These are phyloP conservation scores for Melipona quadrifasciata DNA, from an alignment of 1,140 invertebrate species.

Conservation along the genomic window DNA sequence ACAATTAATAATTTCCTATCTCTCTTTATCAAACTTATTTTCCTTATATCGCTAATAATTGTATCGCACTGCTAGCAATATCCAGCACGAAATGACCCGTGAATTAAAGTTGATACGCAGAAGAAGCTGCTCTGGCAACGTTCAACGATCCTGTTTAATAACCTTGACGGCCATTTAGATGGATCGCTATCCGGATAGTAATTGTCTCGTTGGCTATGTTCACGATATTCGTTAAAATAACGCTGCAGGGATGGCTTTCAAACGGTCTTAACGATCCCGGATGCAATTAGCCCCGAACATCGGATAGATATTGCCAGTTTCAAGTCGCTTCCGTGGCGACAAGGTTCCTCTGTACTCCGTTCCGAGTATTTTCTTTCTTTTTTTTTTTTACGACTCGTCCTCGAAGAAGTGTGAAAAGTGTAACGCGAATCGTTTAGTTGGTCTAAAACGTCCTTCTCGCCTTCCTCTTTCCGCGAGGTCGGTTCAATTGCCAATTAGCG, in stretches of 20 bases:
- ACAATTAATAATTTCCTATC: not conserved
- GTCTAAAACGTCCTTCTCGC: slow-evolving; percentile 34
- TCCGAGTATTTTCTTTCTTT: not conserved
- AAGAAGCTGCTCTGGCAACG: no score
- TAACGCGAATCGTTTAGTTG: slow-evolving; percentile 32
- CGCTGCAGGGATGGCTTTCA: not conserved
- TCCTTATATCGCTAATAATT: not conserved
- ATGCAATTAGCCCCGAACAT: slow-evolving; percentile 15
- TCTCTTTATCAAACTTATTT: not conserved
- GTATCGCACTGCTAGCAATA: not conserved
- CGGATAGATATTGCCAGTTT: not conserved
- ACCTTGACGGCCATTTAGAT: slow-evolving; percentile 1
- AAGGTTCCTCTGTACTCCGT: not conserved
- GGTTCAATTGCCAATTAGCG: slow-evolving; percentile 61
- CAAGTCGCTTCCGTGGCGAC: not conserved
- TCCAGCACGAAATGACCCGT: slow-evolving; percentile 1
- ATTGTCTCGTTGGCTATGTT: slow-evolving; percentile 4
- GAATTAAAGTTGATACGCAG: not conserved
- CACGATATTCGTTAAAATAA: not conserved
- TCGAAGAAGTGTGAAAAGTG: slow-evolving; percentile 32
- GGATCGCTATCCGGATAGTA: not conserved
- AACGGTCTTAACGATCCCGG: slow-evolving; percentile 32
- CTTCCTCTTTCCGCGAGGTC: slow-evolving; percentile 39
- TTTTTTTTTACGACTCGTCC: no score
- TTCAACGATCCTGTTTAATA: slow-evolving; percentile 4